phyloP scores from a whole-genome alignment of 2,888 invertebrate species.

The Troilus luridus region DNA sequence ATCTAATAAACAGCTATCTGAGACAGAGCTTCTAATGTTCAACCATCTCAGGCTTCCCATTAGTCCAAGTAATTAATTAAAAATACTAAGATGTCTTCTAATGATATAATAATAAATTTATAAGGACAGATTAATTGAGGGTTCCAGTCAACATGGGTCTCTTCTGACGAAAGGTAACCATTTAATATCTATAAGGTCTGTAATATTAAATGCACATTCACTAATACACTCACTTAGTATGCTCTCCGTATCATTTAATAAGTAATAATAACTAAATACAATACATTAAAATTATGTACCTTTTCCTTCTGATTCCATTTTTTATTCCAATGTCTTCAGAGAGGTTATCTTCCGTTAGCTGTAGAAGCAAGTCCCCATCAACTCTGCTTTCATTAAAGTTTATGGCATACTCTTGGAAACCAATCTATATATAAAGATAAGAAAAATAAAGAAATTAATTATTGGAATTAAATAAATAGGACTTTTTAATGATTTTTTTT shows the following conservation, averaged over 20 bases:
- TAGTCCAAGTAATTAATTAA: too few species aligned
- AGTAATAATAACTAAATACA: constrained; percentile 2
- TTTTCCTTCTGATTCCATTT: constrained; percentile 93
- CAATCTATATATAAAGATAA: constrained; percentile 74
- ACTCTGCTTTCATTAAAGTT: constrained; percentile 93
- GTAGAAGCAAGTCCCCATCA: constrained; percentile 95
- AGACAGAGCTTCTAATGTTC: too few species aligned
- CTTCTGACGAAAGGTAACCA: too few species aligned
- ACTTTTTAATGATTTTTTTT: background rate
- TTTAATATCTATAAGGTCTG: too few species aligned
- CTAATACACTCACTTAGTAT: background rate
- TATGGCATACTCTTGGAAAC: constrained; percentile 86
- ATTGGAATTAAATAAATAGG: background rate
- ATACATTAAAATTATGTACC: constrained; percentile 71
- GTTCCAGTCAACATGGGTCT: too few species aligned
- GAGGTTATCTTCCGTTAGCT: constrained; percentile 92
- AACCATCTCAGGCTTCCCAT: too few species aligned
- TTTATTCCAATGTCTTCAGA: constrained; percentile 92
- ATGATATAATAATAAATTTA: too few species aligned
- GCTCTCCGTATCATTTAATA: background rate
- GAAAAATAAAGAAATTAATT: background rate
- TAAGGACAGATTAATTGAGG: too few species aligned
- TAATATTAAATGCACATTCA: background rate
- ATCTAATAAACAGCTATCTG: too few species aligned
- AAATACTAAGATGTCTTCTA: too few species aligned